A percentile compares a stretch with the other conserved stretches of the same genome.
phyloP scores from a whole-genome alignment of 2,888 invertebrate genomes.

The Zhuqinia jingwanae region DNA sequence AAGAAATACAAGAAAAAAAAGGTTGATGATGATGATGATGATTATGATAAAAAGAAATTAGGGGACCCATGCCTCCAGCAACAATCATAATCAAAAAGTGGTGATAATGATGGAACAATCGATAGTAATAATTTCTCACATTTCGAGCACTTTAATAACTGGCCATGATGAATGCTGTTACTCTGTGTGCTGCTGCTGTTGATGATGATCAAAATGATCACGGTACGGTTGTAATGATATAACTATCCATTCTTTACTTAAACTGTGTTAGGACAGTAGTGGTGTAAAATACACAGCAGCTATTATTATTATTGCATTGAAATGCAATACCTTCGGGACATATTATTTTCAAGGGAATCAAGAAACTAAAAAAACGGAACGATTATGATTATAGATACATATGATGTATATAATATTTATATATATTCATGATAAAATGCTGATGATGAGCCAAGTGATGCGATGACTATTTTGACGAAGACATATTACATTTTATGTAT shows the following conservation, averaged over 20 bases:
- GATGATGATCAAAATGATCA: slow-evolving; percentile 50
- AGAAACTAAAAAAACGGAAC: neutral
- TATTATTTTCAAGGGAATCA: slow-evolving; percentile 49
- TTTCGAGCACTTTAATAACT: slow-evolving; percentile 48
- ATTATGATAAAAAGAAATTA: no score
- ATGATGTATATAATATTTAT: neutral
- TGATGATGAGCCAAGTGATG: slow-evolving; percentile 4
- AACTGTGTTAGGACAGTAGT: no score
- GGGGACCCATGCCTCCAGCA: slow-evolving; percentile 31
- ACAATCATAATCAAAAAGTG: slow-evolving; percentile 48
- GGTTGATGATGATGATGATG: slow-evolving; percentile 3
- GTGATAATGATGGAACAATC: slow-evolving; percentile 56
- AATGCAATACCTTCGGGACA: slow-evolving; percentile 46
- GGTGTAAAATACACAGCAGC: neutral
- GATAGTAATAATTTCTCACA: slow-evolving; percentile 64
- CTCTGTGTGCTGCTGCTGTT: neutral
- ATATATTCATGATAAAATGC: neutral
- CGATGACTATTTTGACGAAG: slow-evolving; percentile 26
- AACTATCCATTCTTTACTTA: neutral
- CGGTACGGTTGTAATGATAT: slow-evolving; percentile 10
- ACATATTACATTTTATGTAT: neutral
- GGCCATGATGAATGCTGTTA: neutral
- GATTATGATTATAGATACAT: neutral
- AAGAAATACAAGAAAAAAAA: slow-evolving; percentile 5
- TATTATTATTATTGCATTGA: slow-evolving; percentile 13